Percentiles rank a stretch among this genome's conserved stretches.
Evolutionary conservation across 2,888 invertebrate genomes (phyloP).

Genomic region (Erebia ligea): DNA sequence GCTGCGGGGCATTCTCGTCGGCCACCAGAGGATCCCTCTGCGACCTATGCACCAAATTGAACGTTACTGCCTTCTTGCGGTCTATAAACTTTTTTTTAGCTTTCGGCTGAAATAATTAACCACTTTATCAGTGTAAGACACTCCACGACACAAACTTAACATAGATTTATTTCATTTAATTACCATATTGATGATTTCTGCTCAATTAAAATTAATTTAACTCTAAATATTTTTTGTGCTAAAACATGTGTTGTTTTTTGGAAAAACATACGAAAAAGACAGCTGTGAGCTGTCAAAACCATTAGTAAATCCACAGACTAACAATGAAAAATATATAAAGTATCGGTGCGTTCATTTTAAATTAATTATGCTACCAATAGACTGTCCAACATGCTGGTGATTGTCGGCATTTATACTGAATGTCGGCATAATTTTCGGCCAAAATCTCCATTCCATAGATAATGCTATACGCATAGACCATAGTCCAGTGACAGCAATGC

Average conservation of each 20-base stretch:
- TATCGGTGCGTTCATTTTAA: too few species aligned
- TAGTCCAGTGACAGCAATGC: too few species aligned
- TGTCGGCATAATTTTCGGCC: neutral
- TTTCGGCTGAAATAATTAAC: slow-evolving; percentile 80
- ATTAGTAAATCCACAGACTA: too few species aligned
- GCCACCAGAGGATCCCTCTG: slow-evolving; percentile 95
- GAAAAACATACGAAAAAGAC: slow-evolving; percentile 44
- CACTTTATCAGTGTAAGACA: neutral
- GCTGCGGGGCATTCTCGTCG: slow-evolving; percentile 94
- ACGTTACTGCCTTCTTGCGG: slow-evolving; percentile 95
- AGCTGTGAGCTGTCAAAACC: slow-evolving; percentile 1
- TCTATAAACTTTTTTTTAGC: slow-evolving; percentile 94
- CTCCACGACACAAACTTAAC: neutral
- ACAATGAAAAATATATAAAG: too few species aligned
- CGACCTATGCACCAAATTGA: slow-evolving; percentile 96
- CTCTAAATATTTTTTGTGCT: slow-evolving; percentile 30
- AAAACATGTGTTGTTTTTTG: slow-evolving; percentile 71
- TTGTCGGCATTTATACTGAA: neutral
- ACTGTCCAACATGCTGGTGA: neutral
- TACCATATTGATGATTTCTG: slow-evolving; percentile 55
- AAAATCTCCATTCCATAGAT: neutral
- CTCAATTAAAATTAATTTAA: slow-evolving; percentile 35
- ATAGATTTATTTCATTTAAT: slow-evolving; percentile 15
- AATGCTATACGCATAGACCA: neutral
- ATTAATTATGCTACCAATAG: neutral